A percentile compares a stretch with the other conserved stretches of the same genome.
Conservation (phyloP, 2,888 invertebrate species). For the Maniola hyperantus region DNA sequence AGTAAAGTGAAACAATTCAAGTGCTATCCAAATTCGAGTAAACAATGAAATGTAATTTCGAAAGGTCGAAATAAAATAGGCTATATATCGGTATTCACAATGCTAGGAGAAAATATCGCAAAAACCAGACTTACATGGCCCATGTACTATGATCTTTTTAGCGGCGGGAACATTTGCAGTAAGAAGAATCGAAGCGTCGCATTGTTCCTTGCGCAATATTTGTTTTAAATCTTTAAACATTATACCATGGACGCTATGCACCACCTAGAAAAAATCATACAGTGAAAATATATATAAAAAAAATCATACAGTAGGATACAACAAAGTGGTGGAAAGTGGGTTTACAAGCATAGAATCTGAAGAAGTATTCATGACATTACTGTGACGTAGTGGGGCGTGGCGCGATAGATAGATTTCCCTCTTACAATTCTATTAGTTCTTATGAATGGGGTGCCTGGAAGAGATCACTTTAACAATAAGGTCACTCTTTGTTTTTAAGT, state of each 20-base stretch:
- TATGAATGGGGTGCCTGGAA: too few relatives aligned
- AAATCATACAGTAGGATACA: neutral
- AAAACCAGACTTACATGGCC: slow-evolving; percentile 76
- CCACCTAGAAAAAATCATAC: slow-evolving; percentile 90
- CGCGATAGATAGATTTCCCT: too few relatives aligned
- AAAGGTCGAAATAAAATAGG: neutral
- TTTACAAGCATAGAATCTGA: too few relatives aligned
- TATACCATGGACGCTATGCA: slow-evolving; percentile 98
- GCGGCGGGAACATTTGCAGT: slow-evolving; percentile 99
- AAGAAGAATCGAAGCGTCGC: slow-evolving; percentile 97
- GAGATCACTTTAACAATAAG: too few relatives aligned
- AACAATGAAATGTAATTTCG: too few relatives aligned
- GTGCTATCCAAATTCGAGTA: too few relatives aligned
- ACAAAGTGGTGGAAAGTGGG: too few relatives aligned
- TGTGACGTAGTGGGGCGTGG: too few relatives aligned
- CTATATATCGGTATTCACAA: too few relatives aligned
- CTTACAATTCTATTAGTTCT: neutral
- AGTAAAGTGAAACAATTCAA: too few relatives aligned
- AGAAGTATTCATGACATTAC: too few relatives aligned
- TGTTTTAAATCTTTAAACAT: slow-evolving; percentile 99
- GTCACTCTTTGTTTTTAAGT: too few relatives aligned
- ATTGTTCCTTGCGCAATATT: slow-evolving; percentile 98
- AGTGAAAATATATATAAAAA: slow-evolving; percentile 42
- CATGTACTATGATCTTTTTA: slow-evolving; percentile 99
- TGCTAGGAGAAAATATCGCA: neutral